Conservation (phyloP, 1,140 invertebrate species). For the Lasaia peninsularis region DNA sequence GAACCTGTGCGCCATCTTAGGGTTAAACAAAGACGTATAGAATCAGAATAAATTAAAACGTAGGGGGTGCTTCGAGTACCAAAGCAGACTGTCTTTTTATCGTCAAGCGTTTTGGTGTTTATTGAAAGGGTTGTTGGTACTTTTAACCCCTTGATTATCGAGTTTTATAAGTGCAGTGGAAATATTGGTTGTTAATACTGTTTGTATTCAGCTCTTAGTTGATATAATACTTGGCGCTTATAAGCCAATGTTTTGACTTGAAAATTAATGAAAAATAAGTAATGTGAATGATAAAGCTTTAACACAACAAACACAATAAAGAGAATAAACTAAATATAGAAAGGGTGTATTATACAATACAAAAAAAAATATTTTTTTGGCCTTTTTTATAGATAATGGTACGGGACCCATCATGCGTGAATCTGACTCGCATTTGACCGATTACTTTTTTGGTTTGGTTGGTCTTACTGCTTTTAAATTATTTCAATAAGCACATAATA, state of each 20-base stretch:
- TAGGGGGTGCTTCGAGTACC: conserved; percentile 43
- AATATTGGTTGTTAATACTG: conserved; percentile 1
- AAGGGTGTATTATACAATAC: too few species aligned
- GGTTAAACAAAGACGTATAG: conserved; percentile 60
- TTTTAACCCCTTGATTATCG: conserved; percentile 16
- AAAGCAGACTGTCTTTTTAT: conserved; percentile 59
- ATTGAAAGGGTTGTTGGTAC: conserved; percentile 26
- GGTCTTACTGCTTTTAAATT: too few species aligned
- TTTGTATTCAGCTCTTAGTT: conserved; percentile 1
- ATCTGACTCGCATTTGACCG: too few species aligned
- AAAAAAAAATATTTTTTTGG: too few species aligned
- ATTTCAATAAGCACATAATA: too few species aligned
- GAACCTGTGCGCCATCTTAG: conserved; percentile 40
- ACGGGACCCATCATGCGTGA: too few species aligned
- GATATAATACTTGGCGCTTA: conserved; percentile 6
- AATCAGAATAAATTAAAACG: conserved; percentile 64
- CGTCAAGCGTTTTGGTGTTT: conserved; percentile 28
- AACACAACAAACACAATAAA: too few species aligned
- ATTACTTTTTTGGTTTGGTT: too few species aligned
- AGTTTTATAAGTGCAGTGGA: background rate
- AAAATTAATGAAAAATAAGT: background rate
- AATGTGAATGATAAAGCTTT: too few species aligned
- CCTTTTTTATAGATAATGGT: too few species aligned
- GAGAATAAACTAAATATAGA: too few species aligned
- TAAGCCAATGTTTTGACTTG: background rate